A percentile compares a stretch with the other conserved stretches of the same genome.
Conservation (phyloP, 2,888 invertebrate species). For the Sarcophaga rosellei region DNA sequence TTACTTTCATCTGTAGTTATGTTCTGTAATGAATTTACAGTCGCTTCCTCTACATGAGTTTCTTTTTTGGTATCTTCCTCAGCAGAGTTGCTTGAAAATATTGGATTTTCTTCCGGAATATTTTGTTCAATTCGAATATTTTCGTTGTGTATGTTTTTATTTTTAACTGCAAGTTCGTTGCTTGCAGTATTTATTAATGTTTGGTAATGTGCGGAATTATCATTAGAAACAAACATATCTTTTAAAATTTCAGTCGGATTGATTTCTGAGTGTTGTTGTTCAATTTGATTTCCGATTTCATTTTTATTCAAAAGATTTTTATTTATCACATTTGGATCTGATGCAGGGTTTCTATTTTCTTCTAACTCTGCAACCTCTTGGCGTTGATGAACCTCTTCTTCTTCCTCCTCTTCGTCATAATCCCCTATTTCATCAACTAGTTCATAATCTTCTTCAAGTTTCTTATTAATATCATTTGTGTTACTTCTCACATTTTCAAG, state of each 20-base stretch:
- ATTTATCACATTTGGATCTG: not conserved
- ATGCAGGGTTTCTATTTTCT: not conserved
- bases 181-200: not conserved
- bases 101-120: not conserved
- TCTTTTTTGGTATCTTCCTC: not conserved
- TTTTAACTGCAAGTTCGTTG: not conserved
- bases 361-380: not conserved
- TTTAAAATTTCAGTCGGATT: not conserved
- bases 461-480: not conserved
- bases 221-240: not conserved
- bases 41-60: not conserved
- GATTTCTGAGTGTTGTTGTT: not conserved
- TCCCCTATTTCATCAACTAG: constrained; percentile 68
- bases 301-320: not conserved
- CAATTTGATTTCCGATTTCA: not conserved
- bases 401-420: constrained; percentile 69
- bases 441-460: constrained; percentile 64
- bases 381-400: constrained; percentile 55
- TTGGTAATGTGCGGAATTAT: not conserved
- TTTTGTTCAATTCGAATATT: not conserved
- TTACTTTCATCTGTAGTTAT: not conserved
- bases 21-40: not conserved
- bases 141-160: not conserved
- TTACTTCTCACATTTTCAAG: constrained; percentile 5
- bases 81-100: not conserved